A percentile compares a stretch with the other conserved stretches of the same genome.
These are phyloP conservation scores for Lordiphosa mommai DNA, from an alignment of 1,140 invertebrate species.

Conservation along the genomic window DNA sequence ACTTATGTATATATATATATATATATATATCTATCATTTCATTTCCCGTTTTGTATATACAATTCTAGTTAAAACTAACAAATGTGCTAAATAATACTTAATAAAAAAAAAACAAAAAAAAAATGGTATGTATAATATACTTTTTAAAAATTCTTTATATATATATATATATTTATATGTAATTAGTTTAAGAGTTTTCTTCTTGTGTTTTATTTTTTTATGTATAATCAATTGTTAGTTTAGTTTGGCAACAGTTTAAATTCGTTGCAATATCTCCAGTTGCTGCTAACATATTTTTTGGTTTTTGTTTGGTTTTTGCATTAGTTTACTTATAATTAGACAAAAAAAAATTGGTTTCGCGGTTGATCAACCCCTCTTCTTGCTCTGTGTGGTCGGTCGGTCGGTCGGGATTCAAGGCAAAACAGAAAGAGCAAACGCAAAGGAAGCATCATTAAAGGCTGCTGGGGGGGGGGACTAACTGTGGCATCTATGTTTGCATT, in stretches of 20 bases:
- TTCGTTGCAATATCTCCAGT: constrained; percentile 75
- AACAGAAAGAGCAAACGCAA: constrained; percentile 20
- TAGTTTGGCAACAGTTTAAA: constrained; percentile 76
- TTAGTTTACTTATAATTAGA: constrained; percentile 70
- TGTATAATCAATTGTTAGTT: constrained; percentile 47
- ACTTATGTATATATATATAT: constrained; percentile 8
- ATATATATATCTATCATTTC: constrained; percentile 33
- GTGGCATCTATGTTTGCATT: not conserved
- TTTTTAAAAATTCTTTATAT: constrained; percentile 61
- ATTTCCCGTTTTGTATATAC: constrained; percentile 51
- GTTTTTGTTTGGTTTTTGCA: constrained; percentile 25
- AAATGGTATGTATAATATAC: constrained; percentile 50
- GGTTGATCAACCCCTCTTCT: not conserved
- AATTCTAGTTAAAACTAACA: constrained; percentile 66
- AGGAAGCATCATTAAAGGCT: constrained; percentile 45
- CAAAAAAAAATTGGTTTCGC: constrained; percentile 54
- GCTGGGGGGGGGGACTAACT: constrained; percentile 3
- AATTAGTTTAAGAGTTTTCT: constrained; percentile 43
- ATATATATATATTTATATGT: constrained; percentile 49
- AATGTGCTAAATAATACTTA: constrained; percentile 68
- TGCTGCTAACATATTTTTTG: constrained; percentile 55
- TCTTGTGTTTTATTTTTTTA: constrained; percentile 14
- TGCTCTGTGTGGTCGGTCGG: not conserved
- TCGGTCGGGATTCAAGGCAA: not conserved
- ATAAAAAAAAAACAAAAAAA: constrained; percentile 42